Evolutionary conservation across 2,113 vertebrate species (phyloP), one percentile per base, ranked within the genome.

Genomic region (Otocyon megalotis): DNA sequence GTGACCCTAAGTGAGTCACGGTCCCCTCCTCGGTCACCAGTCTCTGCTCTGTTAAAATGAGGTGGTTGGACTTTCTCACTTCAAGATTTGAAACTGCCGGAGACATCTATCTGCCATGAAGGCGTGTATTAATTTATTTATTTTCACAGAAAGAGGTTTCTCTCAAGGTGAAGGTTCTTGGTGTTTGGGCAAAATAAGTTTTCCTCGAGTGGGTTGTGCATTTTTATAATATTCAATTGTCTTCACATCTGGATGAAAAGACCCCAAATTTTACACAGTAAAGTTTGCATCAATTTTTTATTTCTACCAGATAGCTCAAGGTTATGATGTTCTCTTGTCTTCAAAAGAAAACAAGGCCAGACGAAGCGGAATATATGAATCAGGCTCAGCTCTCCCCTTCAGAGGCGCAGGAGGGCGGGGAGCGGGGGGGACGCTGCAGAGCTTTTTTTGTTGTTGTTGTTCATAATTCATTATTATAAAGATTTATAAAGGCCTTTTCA

Each of bases 261-360:
- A 82, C 26, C 91, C 90, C 92, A 88, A 69, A 96, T 97, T 94
- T 94, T 88, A 80, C 88, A 85, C 69, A 37, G 87, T 69, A 74
- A 96, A 94, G 81, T 94, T 88, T 93, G 67, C 95, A 98, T 97
- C 96, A 63, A 95, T 97, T 96, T 98, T 97, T 97, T 95, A 97
- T 96, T 95, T 96, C 92, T 53, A 88, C 37, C 54, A 90, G 97
- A 95, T 81, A 96, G 92, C 97, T 96, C 96, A 96, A 97, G 97
- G 97, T 97, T 93, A 98, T 35, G 69, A 93, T 97, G 96, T 95
- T 96, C 95, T 92, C 92, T 97, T 93, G 93, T 97, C 87, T 97
- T 92, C 15, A 43, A 93, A 96, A 90, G 95, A 92, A 96, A 94
- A 88, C 92, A 96, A 97, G 96, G 96, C 92, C 87, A 88, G 76